phyloP scores from a whole-genome alignment of 2,888 invertebrate species.

The Petrophora chlorosata region DNA sequence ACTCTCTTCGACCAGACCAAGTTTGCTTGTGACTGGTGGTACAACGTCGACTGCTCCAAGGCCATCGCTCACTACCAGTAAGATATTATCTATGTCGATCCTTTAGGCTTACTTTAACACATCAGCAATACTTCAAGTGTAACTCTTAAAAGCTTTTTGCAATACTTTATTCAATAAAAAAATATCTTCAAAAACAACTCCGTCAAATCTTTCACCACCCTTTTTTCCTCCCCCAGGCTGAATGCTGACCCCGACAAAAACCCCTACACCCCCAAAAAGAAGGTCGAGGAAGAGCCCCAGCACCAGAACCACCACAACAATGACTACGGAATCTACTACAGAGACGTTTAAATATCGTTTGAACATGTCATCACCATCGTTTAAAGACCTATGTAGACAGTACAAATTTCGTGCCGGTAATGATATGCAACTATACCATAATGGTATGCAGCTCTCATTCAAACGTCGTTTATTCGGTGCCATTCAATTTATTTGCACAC shows the following conservation, averaged over 20 bases:
- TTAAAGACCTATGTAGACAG: neutral
- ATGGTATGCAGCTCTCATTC: too few relatives aligned
- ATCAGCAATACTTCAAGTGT: too few relatives aligned
- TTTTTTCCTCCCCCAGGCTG: constrained; percentile 79
- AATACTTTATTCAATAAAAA: too few relatives aligned
- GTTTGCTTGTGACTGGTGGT: constrained; percentile 96
- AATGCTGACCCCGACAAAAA: constrained; percentile 92
- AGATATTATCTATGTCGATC: constrained; percentile 37
- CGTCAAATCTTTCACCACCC: constrained; percentile 1
- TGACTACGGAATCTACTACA: constrained; percentile 44
- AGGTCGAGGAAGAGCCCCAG: constrained; percentile 74
- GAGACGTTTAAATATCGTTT: constrained; percentile 14
- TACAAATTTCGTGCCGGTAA: too few relatives aligned
- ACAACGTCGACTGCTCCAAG: constrained; percentile 92
- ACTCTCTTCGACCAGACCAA: constrained; percentile 94
- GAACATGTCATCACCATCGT: neutral
- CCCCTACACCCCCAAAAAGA: constrained; percentile 90
- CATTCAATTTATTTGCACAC: too few relatives aligned
- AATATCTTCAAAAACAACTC: too few relatives aligned
- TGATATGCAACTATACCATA: too few relatives aligned
- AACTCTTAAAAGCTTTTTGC: too few relatives aligned
- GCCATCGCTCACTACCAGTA: constrained; percentile 90
- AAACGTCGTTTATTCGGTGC: too few relatives aligned
- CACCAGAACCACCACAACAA: constrained; percentile 23
- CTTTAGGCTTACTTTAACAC: too few relatives aligned